Conservation (phyloP, 1,140 invertebrate species). For the Drosophila nigromelanica region DNA sequence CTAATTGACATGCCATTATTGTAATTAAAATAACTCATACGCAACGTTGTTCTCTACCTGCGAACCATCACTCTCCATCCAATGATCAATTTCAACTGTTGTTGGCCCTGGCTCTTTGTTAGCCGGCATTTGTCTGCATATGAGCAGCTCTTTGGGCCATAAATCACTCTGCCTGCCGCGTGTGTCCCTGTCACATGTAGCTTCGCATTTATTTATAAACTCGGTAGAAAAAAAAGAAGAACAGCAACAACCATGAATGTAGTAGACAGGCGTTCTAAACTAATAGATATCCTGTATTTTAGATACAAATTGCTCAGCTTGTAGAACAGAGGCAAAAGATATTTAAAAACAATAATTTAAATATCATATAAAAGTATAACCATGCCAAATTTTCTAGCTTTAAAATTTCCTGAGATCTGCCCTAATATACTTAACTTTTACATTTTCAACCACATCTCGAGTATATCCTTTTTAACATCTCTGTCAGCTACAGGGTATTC, state of each 20-base stretch:
- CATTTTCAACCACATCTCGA: not conserved
- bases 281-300: not conserved
- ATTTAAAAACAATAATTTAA: no score
- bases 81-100: slow-evolving; percentile 29
- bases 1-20: slow-evolving; percentile 81
- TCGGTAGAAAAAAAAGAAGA: slow-evolving; percentile 21
- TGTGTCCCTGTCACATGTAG: slow-evolving; percentile 52
- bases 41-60: slow-evolving; percentile 20
- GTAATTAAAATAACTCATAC: slow-evolving; percentile 82
- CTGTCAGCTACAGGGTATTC: slow-evolving; percentile 2
- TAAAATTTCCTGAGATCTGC: no score
- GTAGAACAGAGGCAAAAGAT: no score
- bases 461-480: not conserved
- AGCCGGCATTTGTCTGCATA: slow-evolving; percentile 29
- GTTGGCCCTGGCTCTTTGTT: slow-evolving; percentile 16
- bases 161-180: slow-evolving; percentile 51
- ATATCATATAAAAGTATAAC: no score
- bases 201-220: slow-evolving; percentile 67
- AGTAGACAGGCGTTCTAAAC: not conserved
- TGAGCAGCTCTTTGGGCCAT: slow-evolving; percentile 35
- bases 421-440: no score
- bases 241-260: no score
- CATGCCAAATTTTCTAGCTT: no score
- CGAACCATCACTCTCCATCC: not conserved
- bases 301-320: no score